Conservation (phyloP, 2,113 vertebrate genomes). For the Scomber scombrus region DNA sequence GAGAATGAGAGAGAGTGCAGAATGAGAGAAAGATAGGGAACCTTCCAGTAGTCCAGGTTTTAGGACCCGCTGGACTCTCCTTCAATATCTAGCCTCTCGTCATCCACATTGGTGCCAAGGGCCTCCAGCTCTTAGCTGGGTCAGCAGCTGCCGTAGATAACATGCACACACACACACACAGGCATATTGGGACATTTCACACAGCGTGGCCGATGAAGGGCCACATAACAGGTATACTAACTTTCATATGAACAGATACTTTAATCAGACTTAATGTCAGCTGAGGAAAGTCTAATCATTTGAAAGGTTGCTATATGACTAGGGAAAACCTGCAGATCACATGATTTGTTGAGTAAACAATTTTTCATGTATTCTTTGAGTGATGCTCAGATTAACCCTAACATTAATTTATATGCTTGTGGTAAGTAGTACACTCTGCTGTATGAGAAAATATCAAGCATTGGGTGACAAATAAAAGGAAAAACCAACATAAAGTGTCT, state of each 20-base stretch:
- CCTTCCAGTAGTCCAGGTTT: slow-evolving; percentile 98
- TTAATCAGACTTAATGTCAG: slow-evolving; percentile 13
- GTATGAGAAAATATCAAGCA: slow-evolving; percentile 14
- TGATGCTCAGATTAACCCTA: background rate
- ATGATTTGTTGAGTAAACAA: background rate
- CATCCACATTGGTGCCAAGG: slow-evolving; percentile 95
- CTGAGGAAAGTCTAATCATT: slow-evolving; percentile 23
- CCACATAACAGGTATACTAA: slow-evolving; percentile 73
- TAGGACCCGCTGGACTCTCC: slow-evolving; percentile 96
- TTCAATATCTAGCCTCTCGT: slow-evolving; percentile 96
- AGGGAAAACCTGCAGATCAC: slow-evolving; percentile 16
- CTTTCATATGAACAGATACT: slow-evolving; percentile 49
- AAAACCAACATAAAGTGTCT: slow-evolving; percentile 7
- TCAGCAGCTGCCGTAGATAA: slow-evolving; percentile 97
- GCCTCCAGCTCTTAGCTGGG: slow-evolving; percentile 96
- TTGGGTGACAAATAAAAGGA: slow-evolving; percentile 51
- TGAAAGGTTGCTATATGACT: slow-evolving; percentile 9
- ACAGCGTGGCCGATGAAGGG: slow-evolving; percentile 84
- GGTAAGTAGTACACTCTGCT: slow-evolving; percentile 30
- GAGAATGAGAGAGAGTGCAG: slow-evolving; percentile 62
- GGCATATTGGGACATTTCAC: slow-evolving; percentile 95
- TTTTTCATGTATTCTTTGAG: slow-evolving; percentile 10
- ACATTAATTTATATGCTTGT: background rate
- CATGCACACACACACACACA: slow-evolving; percentile 96
- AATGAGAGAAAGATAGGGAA: slow-evolving; percentile 91